Evolutionary conservation across 2,888 invertebrate species (phyloP).

Genomic region (Scaptodrosophila latifasciaeformis): DNA sequence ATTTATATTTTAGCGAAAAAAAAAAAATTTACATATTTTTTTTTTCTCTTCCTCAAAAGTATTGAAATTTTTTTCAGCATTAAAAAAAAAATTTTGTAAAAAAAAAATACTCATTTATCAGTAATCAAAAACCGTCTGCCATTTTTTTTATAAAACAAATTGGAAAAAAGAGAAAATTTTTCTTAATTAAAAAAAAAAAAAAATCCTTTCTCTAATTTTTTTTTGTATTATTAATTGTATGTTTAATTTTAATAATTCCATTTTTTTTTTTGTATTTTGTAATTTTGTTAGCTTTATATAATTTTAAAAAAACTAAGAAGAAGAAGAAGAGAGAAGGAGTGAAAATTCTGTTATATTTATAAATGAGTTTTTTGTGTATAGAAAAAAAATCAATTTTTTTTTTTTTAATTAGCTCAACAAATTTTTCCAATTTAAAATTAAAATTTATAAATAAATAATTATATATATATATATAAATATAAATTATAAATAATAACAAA

Average conservation of each 20-base stretch:
- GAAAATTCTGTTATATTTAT: conserved; percentile 2
- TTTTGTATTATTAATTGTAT: neutral
- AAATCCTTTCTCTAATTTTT: no score
- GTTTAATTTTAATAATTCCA: neutral
- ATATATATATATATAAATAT: conserved; percentile 17
- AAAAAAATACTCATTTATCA: conserved; percentile 22
- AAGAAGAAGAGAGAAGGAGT: no score
- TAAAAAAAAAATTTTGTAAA: no score
- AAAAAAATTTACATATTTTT: neutral
- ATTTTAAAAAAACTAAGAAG: neutral
- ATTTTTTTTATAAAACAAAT: neutral
- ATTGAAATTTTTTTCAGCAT: conserved; percentile 23
- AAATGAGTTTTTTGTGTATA: neutral
- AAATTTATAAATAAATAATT: no score
- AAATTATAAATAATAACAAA: no score
- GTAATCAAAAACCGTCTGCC: conserved; percentile 3
- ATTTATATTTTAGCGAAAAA: neutral
- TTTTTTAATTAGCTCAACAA: conserved; percentile 36
- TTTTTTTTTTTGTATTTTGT: neutral
- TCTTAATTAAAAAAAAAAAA: neutral
- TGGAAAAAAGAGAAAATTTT: conserved; percentile 1
- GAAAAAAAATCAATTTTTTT: neutral
- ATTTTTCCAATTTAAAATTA: conserved; percentile 34
- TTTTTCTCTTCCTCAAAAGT: conserved; percentile 22
- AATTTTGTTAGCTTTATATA: conserved; percentile 4